Evolutionary conservation across 2,113 vertebrate species (phyloP).

Genomic region (Eudyptes chrysolophus): DNA sequence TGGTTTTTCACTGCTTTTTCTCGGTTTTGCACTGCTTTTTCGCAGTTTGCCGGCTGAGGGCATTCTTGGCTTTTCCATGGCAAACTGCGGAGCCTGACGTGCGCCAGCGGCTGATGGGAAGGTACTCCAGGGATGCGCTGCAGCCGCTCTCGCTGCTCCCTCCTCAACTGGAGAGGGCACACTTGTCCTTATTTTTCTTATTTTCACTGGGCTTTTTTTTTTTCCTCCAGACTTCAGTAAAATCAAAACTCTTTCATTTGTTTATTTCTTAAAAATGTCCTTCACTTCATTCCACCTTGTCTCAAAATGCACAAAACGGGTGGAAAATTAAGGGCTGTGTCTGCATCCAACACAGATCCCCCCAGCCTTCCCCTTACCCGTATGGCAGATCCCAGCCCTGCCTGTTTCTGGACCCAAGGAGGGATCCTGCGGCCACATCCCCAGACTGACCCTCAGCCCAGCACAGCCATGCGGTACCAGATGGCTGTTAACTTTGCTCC

Average conservation of each 20-base stretch:
- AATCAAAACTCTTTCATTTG: not conserved
- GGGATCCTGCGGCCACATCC: not conserved
- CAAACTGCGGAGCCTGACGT: not conserved
- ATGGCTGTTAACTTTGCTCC: not conserved
- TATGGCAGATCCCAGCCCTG: not conserved
- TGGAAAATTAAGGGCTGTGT: not conserved
- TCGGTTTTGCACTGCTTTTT: not conserved
- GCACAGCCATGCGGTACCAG: fast-evolving
- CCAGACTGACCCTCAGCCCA: not conserved
- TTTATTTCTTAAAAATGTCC: not conserved
- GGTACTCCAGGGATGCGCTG: not conserved
- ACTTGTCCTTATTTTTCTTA: not conserved
- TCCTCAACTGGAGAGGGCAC: conserved; percentile 46
- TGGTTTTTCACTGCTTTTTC: not conserved
- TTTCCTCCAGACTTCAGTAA: not conserved
- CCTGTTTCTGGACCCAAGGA: not conserved
- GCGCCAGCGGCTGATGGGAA: not conserved
- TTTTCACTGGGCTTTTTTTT: not conserved
- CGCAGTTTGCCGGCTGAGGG: conserved; percentile 56
- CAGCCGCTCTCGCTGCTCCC: not conserved
- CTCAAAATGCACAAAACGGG: not conserved
- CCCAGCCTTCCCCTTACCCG: not conserved
- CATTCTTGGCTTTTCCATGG: conserved; percentile 38
- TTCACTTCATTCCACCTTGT: not conserved
- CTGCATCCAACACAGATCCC: not conserved